Evolutionary conservation across 2,113 vertebrate species (phyloP).

Genomic region (Falcunculus frontatus): DNA sequence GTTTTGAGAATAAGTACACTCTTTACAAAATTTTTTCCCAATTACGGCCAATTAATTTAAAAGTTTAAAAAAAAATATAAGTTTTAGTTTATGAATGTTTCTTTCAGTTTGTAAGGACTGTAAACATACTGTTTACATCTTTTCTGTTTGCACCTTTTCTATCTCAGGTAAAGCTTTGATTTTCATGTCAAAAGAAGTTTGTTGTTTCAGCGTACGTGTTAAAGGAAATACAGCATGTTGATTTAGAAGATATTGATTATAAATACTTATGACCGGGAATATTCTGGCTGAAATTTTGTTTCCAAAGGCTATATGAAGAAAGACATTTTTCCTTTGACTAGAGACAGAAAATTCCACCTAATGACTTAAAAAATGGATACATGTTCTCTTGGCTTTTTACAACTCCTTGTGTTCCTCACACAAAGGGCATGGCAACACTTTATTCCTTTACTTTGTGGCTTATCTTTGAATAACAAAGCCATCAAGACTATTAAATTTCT

Average conservation of each 20-base stretch:
- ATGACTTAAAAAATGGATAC: not conserved
- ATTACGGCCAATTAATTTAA: not conserved
- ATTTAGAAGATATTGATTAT: not conserved
- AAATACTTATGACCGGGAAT: not conserved
- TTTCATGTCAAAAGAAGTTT: not conserved
- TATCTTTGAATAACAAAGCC: not conserved
- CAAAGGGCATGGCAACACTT: not conserved
- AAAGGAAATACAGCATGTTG: not conserved
- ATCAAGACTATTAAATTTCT: not conserved
- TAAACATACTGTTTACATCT: not conserved
- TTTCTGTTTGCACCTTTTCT: not conserved
- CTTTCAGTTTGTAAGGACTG: not conserved
- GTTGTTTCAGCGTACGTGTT: rapidly evolving
- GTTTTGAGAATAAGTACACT: not conserved
- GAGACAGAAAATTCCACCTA: not conserved
- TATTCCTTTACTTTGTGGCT: not conserved
- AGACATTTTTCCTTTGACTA: not conserved
- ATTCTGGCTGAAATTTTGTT: not conserved
- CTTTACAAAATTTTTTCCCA: not conserved
- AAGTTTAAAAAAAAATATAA: not conserved
- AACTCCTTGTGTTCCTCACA: not conserved
- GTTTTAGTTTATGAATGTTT: not conserved
- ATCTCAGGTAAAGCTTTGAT: not conserved
- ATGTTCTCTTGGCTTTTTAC: not conserved
- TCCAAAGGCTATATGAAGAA: not conserved